Conservation (phyloP, 2,113 vertebrate species). For the Rhinopithecus roxellana region DNA sequence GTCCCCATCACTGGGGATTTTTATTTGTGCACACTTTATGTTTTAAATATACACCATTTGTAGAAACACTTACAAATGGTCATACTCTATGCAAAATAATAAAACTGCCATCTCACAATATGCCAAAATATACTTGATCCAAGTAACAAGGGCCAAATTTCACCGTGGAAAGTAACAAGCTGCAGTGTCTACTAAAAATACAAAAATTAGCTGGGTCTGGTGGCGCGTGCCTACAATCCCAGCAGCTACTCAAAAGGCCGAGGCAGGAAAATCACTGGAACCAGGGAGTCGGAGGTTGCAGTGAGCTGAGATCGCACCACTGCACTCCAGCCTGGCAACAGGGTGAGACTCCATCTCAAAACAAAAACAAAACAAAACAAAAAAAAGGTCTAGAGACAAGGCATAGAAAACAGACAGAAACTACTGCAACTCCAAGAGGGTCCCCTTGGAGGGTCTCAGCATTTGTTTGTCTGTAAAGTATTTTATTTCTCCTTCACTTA, state of each 20-base stretch:
- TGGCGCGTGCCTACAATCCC: no score
- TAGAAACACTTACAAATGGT: neutral
- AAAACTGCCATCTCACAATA: neutral
- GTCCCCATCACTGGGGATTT: neutral
- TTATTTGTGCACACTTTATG: neutral
- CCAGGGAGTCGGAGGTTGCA: no score
- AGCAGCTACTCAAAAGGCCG: no score
- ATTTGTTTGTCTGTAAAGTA: no score
- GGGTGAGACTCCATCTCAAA: no score
- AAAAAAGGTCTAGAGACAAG: neutral
- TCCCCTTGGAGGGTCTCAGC: no score
- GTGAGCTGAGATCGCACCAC: no score
- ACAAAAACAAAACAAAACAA: no score
- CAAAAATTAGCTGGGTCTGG: no score
- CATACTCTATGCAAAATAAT: neutral
- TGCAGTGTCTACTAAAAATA: neutral
- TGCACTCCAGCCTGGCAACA: no score
- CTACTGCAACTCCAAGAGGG: neutral
- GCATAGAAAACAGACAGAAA: neutral
- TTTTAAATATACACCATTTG: conserved; percentile 31
- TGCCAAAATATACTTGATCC: neutral
- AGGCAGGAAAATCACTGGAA: no score
- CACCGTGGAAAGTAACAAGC: neutral
- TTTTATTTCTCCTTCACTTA: no score
- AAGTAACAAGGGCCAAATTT: conserved; percentile 31